Base-by-base conservation (phyloP, 2,888 invertebrate species). In the Mythimna impura region DNA sequence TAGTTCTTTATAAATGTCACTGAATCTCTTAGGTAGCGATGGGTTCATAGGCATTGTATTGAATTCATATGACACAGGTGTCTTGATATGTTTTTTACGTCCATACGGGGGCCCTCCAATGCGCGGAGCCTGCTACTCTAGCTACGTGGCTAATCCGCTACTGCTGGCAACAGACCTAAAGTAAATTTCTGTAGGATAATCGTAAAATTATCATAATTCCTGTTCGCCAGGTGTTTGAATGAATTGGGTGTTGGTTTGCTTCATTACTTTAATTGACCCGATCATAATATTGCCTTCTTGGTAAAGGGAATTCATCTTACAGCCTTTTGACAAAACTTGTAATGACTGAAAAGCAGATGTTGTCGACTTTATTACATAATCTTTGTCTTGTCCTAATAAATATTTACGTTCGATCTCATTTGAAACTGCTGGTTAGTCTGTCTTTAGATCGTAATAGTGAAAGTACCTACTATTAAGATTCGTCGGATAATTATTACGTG, bases 401-500 rank as follows among this genome's bases (percentile, higher is more conserved):
- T 62, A 66, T 62, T 68, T 66, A 81, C 58, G 43, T 12, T 52
- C 30, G 17, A 55, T 55, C 60, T 43, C 25, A 55, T 69, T 66
- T 60, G 7, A 55, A 70, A 66, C 25, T 60, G 34, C 73, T 68
- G 66, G 63, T 74, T 66, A 79, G 14, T 30, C 30, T 30, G 66
- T 66, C 47, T 71, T 70, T 43, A 55, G 60, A 63, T 64, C 25
- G 52, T 75, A 80, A 73, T 62, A 80, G 83, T 83, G 83, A 84
- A 74, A 81, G 78, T 83, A 52, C 55, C 67, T 82, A 47, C 57
- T 73, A 60, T 55, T 79, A 68, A 81, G 82, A 83, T 75, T 74
- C 67, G 58, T 63, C 57, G 17, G 62, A 34, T 75, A 78, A 80
- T 80, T 73, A 69, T 73, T 67, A 78, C 73, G 71, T 61, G 73